Base-by-base conservation (phyloP, 2,797 vertebrate genomes). In the Atherinosoma microstoma region DNA sequence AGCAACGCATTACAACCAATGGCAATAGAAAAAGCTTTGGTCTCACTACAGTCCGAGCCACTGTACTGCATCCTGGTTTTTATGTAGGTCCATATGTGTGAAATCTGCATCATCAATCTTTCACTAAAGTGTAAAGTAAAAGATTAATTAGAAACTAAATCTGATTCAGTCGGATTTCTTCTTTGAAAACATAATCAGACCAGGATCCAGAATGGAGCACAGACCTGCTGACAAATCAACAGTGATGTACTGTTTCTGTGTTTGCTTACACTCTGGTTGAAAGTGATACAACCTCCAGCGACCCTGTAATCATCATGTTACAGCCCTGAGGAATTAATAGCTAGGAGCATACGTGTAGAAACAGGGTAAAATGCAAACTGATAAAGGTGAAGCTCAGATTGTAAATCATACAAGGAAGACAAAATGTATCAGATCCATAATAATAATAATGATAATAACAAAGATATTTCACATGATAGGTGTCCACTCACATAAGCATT, bases 271-370 rank as follows among this genome's bases (percentile, higher is more conserved):
- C 79, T 77, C 34, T 40, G 76, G 76, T 79, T 35, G 61, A 79
- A 86, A 80, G 71, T 61, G 60, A 69, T 58, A 71, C 76, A 77
- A 79, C 73, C 66, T 76, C 67, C 82, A 24, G 59, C 75, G 74
- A 84, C 78, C 75, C 75, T 64, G 58, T 75, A 78, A 82, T 79
- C 64, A 70, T 75, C 58, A 82, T 83, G 79, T 87, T 75, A 66
- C 9, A 3, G 35, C 70, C 57, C 74, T 15, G 32, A 75, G 73
- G 73, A 53, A 70, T 80, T 67, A 53, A 71, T 65, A 82, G 70
- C 78, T 32, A 5, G 40, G 11, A 3, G 15, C 34, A 58, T n/a
- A 62, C 13, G 59, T 45, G 38, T 2, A 47, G 9, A 24, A 67
- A 60, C 27, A 56, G 35, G 15, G 15, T 64, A 34, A 56, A 54